Evolutionary conservation across 2,113 vertebrate genomes (phyloP).

Genomic region (Lanius collurio): DNA sequence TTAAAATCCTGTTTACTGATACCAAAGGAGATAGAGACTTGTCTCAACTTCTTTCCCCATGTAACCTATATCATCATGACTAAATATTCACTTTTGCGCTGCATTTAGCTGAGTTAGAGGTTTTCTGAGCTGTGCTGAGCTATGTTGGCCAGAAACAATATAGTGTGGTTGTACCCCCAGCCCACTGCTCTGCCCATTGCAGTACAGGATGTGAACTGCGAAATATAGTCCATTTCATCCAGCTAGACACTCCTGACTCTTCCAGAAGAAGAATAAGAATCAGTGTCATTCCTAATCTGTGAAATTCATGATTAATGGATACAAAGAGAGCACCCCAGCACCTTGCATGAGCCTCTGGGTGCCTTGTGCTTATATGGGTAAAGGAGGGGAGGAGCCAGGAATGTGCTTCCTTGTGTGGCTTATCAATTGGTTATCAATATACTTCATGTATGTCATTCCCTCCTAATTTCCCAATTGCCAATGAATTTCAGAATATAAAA

Average conservation of each 20-base stretch:
- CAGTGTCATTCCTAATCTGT: neutral
- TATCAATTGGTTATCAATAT: neutral
- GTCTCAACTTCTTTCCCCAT: neutral
- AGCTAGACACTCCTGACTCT: neutral
- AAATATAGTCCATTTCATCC: neutral
- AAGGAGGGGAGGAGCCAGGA: neutral
- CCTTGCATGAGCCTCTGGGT: neutral
- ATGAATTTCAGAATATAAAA: neutral
- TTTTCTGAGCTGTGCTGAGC: neutral
- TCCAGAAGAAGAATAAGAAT: neutral
- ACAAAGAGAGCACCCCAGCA: neutral
- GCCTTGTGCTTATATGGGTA: neutral
- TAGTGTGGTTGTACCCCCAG: rapidly evolving
- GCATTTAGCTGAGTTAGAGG: neutral
- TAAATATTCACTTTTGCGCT: neutral
- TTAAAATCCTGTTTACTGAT: neutral
- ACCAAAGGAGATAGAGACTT: neutral
- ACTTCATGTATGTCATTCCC: neutral
- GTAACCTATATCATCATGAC: neutral
- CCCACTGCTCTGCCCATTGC: neutral
- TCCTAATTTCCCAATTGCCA: neutral
- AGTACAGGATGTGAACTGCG: neutral
- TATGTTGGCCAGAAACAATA: neutral
- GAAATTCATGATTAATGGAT: neutral
- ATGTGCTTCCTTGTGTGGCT: neutral